phyloP scores from a whole-genome alignment of 1,140 invertebrate species.

The Drosophila navojoa region DNA sequence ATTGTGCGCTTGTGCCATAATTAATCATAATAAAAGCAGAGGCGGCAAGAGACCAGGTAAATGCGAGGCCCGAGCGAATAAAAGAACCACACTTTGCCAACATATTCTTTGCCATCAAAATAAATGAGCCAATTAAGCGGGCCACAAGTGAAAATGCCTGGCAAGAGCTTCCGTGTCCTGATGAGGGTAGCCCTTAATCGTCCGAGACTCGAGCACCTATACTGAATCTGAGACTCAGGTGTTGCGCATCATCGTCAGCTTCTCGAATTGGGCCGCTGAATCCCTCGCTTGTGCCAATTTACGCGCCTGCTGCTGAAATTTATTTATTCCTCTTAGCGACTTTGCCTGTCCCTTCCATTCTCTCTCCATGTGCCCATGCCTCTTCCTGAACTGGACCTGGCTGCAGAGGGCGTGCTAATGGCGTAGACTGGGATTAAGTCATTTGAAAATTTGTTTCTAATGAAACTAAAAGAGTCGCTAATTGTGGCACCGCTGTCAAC shows the following conservation, averaged over 20 bases:
- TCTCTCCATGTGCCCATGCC: too few relatives aligned
- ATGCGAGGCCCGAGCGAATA: constrained; percentile 20
- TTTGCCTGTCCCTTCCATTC: not conserved
- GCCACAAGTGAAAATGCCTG: constrained; percentile 56
- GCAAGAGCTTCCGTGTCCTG: constrained; percentile 43
- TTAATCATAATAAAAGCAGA: constrained; percentile 79
- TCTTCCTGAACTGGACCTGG: not conserved
- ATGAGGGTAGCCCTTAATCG: constrained; percentile 50
- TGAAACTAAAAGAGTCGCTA: constrained; percentile 72
- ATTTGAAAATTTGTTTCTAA: constrained; percentile 62
- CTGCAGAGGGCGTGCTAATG: not conserved
- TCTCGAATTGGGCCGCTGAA: constrained; percentile 5
- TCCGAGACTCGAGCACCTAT: constrained; percentile 27
- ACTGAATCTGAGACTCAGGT: constrained; percentile 51
- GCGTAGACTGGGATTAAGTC: constrained; percentile 65
- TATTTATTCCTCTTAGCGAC: constrained; percentile 54
- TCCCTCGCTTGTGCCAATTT: constrained; percentile 37
- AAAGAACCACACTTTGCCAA: constrained; percentile 67
- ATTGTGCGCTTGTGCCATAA: constrained; percentile 51
- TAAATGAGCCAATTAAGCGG: constrained; percentile 79
- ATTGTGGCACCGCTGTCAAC: constrained; percentile 58
- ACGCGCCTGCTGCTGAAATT: constrained; percentile 50
- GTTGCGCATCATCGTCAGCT: constrained; percentile 60
- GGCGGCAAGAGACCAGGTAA: constrained; percentile 38
- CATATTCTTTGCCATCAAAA: constrained; percentile 80